Evolutionary conservation across 2,113 vertebrate genomes (phyloP), one percentile per base, ranked within the genome.

Genomic region (Aix galericulata): DNA sequence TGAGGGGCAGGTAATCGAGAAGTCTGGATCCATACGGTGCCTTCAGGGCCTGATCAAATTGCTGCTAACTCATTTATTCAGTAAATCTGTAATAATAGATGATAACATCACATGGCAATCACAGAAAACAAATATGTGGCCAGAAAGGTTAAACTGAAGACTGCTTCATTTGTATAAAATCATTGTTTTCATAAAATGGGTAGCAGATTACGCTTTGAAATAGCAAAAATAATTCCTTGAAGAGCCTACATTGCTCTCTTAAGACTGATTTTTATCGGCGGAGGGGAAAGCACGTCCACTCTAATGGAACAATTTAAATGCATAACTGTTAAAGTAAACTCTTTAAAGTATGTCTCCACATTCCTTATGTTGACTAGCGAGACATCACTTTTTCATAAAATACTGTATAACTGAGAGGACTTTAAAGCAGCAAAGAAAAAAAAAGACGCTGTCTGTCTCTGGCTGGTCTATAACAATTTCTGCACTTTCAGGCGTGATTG

Each of bases 231-330:
- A 83, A 79, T 63, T 92, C 93, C 78, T 92, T 58, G 46, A 62
- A 79, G 36, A 92, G 27, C 36, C 75, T 86, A 68, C 78, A 66
- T 8, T 87, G 81, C 91, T 92, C 93, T 96, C 82, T 77, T 74
- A 95, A 96, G 93, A 53, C 50, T 69, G 91, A 91, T 93, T 75
- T 95, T 84, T 95, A 90, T 85, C 84, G 90, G 94, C 93, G 97
- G 91, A 71, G 53, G 77, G 71, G 69, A 95, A 90, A 96, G 63
- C 71, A 7, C n/a, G 96, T 88, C 94, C 91, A 96, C 93, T 78
- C 52, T 98, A 98, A 98, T 97, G 92, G 96, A 91, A 96, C 97
- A 74, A 97, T 98, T 98, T 98, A 98, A 98, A 98, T 98, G 97
- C 97, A 98, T 97, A 97, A 97, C 90, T 16, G 96, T 96, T 97